Evolutionary conservation across 2,113 vertebrate genomes (phyloP), one percentile per base, ranked within the genome.

Genomic region (Fregetta grallaria): DNA sequence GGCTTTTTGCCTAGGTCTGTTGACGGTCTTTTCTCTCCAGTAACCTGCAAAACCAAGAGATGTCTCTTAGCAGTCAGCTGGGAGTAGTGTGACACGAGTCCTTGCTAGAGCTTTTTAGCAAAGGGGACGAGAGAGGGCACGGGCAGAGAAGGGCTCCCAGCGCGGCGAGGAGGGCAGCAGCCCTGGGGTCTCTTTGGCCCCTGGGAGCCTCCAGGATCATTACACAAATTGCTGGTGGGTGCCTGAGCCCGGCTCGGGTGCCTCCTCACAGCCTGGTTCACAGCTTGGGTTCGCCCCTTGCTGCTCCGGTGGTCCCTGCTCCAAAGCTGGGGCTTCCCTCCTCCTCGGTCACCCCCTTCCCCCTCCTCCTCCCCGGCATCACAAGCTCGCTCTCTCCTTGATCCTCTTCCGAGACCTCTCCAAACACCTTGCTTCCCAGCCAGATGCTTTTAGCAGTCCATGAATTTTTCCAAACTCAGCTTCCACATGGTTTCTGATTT

Each of bases 1-100:
- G 99, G 98, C 97, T 99, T 99, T 98, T 99, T 99, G 79, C 99
- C 99, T 96, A 99, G 98, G 92, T 99, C 99, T 16, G 99, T 98
- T 20, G 99, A 99, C 47, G 99, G 99, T 96, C 99, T 98, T 97
- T 99, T 99, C 97, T 99, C 99, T 66, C 99, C 99, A 45, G 98
- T 98, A 77, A 99, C 98, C 99, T 99, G 98, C 63, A 93, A 89
- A 96, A 93, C 9, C 91, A 88, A 94, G 79, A 94, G 53, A 71
- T 10, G 76, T 40, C 6, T 15, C 45, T 80, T 61, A 96, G 76
- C 29, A 30, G 40, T 36, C 50, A 70, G 30, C 20, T 67, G 22
- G 70, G 15, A 56, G 44, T 4, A 12, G 49, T 36, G 3, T 4
- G 22, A 40, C 27, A 7, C 0, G 10, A 80, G 58, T 21, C 22